Evolutionary conservation across 1,140 invertebrate species (phyloP).

Genomic region (Temnothorax nylanderi): DNA sequence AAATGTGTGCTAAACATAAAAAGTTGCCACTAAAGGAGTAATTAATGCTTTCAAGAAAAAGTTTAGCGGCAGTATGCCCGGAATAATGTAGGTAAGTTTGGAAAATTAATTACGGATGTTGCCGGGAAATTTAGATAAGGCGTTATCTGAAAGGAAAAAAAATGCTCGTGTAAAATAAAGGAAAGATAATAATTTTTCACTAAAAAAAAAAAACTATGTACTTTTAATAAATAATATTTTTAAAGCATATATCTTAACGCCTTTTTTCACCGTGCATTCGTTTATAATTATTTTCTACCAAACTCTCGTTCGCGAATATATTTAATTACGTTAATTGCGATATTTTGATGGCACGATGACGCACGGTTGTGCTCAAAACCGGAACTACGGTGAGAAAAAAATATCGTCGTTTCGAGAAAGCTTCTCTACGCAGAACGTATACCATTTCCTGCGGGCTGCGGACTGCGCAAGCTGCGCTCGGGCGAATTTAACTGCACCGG

Average conservation of each 20-base stretch:
- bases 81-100: constrained; percentile 38
- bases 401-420: constrained; percentile 21
- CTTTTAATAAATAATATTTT: not conserved
- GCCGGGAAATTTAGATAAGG: constrained; percentile 31
- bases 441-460: constrained; percentile 41
- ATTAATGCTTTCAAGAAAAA: constrained; percentile 43
- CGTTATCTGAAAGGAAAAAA: not conserved
- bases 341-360: not conserved
- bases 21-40: not conserved
- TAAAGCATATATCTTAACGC: no score
- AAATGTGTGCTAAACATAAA: constrained; percentile 9
- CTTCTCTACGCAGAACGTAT: not conserved
- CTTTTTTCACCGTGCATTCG: not conserved
- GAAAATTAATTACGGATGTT: constrained; percentile 55
- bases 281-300: not conserved
- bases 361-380: not conserved
- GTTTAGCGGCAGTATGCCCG: not conserved
- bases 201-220: not conserved
- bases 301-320: not conserved
- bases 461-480: constrained; percentile 47
- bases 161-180: not conserved
- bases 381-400: constrained; percentile 9
- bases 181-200: not conserved
- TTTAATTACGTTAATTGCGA: not conserved
- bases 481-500: constrained; percentile 63